Percentiles rank a stretch among this genome's conserved stretches.
These are phyloP conservation scores for Trachemys scripta DNA, from an alignment of 2,113 vertebrate species.

Conservation along the genomic window DNA sequence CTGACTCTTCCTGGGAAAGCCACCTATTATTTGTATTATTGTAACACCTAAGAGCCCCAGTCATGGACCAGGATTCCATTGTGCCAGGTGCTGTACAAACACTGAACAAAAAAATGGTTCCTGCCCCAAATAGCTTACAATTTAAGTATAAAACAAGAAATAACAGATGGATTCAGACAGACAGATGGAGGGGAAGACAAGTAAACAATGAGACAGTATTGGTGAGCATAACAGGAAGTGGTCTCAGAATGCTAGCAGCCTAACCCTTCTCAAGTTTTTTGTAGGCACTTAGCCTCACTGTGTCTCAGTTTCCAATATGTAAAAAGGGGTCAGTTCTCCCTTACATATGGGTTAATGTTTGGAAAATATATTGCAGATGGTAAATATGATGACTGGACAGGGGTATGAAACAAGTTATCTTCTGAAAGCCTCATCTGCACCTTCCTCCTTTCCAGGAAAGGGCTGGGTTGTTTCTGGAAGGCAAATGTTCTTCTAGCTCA, in stretches of 20 bases:
- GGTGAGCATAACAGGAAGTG: not conserved
- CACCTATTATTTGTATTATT: not conserved
- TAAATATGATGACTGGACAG: not conserved
- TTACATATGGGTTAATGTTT: not conserved
- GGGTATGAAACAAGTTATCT: not conserved
- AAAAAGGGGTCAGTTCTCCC: rapidly evolving
- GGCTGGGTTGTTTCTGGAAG: not conserved
- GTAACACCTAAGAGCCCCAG: not conserved
- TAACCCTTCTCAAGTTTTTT: not conserved
- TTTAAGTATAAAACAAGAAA: not conserved
- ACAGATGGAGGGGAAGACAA: not conserved
- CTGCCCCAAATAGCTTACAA: not conserved
- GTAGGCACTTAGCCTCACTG: not conserved
- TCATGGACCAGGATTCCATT: not conserved
- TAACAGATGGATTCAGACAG: not conserved
- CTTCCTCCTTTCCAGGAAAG: not conserved
- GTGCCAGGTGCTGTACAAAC: not conserved
- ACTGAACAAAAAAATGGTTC: not conserved
- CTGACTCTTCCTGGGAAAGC: not conserved
- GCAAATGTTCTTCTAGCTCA: not conserved
- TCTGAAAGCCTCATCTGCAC: not conserved
- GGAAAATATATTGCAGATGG: rapidly evolving
- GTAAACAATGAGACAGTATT: not conserved
- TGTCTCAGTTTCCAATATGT: not conserved
- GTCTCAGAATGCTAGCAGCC: not conserved